Conservation (phyloP, 2,113 vertebrate genomes). For the Indicator indicator region DNA sequence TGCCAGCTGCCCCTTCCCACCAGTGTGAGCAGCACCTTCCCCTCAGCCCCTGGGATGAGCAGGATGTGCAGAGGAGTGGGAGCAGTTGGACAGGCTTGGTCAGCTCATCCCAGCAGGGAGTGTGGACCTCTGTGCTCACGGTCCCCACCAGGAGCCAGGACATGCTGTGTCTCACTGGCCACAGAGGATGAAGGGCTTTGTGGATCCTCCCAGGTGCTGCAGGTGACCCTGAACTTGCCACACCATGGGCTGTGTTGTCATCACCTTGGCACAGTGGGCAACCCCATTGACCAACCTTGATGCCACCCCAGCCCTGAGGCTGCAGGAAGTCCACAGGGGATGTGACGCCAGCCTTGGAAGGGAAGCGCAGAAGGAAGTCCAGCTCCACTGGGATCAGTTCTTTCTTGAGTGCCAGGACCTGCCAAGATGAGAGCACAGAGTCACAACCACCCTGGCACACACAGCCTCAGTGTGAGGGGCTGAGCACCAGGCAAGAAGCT, state of each 20-base stretch:
- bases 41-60: background rate
- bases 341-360: constrained; percentile 50
- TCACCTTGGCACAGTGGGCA: rapidly evolving
- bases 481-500: rapidly evolving
- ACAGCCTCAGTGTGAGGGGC: rapidly evolving
- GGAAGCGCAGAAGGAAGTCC: constrained; percentile 80
- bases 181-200: background rate
- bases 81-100: background rate
- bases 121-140: no score
- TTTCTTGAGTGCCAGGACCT: constrained; percentile 77
- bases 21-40: background rate
- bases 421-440: rapidly evolving
- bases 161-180: no score
- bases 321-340: constrained; percentile 79
- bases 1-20: background rate
- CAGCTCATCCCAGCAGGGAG: background rate
- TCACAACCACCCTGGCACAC: rapidly evolving
- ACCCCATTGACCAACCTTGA: constrained; percentile 70
- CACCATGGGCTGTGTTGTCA: rapidly evolving
- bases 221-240: rapidly evolving
- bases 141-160: background rate
- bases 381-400: constrained; percentile 73
- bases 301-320: constrained; percentile 75
- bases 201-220: background rate
- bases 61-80: background rate